Conservation (phyloP, 2,888 invertebrate species). For the Meta bourneti region DNA sequence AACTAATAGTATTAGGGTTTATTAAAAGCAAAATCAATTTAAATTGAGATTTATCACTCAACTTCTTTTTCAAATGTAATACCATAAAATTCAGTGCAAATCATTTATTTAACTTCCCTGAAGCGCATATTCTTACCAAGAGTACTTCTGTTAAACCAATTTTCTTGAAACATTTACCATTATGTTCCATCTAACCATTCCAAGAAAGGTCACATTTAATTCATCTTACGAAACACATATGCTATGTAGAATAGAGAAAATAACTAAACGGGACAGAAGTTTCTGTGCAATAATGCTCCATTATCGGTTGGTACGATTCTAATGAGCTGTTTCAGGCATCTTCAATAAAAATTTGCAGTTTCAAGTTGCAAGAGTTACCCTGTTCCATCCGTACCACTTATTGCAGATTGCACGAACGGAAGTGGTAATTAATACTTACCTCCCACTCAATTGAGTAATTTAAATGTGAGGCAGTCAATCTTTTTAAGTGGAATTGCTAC, state of each 20-base stretch:
- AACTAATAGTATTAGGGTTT: too few relatives aligned
- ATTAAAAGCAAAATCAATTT: too few relatives aligned
- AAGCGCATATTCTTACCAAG: neutral
- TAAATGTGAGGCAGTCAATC: constrained; percentile 21
- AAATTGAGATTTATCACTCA: neutral
- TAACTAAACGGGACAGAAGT: neutral
- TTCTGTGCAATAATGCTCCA: neutral
- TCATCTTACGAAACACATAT: neutral
- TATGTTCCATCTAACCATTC: neutral
- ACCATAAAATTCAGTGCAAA: neutral
- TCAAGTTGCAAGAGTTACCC: neutral
- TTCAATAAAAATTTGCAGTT: neutral
- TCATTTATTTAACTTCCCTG: neutral
- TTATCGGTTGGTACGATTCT: neutral
- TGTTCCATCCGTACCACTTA: neutral
- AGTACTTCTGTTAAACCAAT: too few relatives aligned
- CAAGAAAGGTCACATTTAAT: neutral
- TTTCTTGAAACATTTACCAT: too few relatives aligned
- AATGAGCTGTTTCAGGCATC: neutral
- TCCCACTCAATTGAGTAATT: constrained; percentile 17
- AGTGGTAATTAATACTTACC: constrained; percentile 18
- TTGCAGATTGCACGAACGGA: constrained; percentile 5
- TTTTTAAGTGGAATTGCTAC: neutral
- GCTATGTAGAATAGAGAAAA: neutral
- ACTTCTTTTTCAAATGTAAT: neutral